Percentiles rank a stretch among this genome's conserved stretches.
Evolutionary conservation across 2,888 invertebrate species (phyloP).

Genomic region (Lasioglossum calceatum): DNA sequence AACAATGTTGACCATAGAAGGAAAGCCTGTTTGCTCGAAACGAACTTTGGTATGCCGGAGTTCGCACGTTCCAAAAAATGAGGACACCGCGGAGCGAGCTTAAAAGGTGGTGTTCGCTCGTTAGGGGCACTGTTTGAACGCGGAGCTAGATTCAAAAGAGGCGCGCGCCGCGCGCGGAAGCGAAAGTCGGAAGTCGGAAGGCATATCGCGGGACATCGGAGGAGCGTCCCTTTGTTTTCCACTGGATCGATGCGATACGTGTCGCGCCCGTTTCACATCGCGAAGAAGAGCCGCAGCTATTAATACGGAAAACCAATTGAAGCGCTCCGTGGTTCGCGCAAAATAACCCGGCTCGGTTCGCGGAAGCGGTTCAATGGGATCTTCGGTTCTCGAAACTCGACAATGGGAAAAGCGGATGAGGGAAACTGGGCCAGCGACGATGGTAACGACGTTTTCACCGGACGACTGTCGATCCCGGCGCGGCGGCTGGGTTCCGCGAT

Average conservation of each 20-base stretch:
- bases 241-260: conserved; percentile 7
- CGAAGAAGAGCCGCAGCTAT: conserved; percentile 23
- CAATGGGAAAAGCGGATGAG: conserved; percentile 18
- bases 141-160: neutral
- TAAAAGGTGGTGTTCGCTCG: neutral
- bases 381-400: conserved; percentile 19
- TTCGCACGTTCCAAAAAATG: neutral
- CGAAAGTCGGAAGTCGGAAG: neutral
- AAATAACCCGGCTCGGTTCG: conserved; percentile 25
- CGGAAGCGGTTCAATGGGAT: conserved; percentile 29
- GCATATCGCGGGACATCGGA: neutral
- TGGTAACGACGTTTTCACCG: conserved; percentile 11
- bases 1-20: neutral
- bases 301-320: conserved; percentile 45
- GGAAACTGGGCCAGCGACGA: conserved; percentile 28
- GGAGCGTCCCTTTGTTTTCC: neutral
- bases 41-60: neutral
- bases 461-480: conserved; percentile 12
- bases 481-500: neutral
- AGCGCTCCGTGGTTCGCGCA: conserved; percentile 15
- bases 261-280: neutral
- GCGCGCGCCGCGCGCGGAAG: neutral
- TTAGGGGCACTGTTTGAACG: neutral
- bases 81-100: neutral
- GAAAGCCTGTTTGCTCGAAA: neutral